phyloP scores from a whole-genome alignment of 2,113 vertebrate genomes.

The Ictalurus punctatus region DNA sequence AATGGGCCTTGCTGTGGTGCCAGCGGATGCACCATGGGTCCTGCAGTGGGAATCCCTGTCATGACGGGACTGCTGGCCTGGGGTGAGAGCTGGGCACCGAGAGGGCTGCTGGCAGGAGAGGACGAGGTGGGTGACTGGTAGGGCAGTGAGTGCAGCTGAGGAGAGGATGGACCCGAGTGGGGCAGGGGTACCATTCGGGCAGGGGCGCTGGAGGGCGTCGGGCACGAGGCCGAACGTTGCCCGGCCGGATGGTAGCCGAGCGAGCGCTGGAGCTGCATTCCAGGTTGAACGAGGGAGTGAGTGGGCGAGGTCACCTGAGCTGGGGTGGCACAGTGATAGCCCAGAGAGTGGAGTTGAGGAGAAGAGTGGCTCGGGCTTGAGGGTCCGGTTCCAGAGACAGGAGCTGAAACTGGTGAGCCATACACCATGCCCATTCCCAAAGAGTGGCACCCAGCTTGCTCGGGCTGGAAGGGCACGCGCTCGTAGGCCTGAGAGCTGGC shows the following conservation, averaged over 20 bases:
- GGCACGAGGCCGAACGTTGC: constrained; percentile 81
- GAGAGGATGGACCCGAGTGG: constrained; percentile 88
- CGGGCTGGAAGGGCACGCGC: constrained; percentile 84
- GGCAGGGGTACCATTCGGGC: constrained; percentile 81
- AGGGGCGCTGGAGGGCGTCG: constrained; percentile 78
- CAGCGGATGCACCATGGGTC: constrained; percentile 80
- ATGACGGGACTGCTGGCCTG: constrained; percentile 84
- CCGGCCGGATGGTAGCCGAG: constrained; percentile 82
- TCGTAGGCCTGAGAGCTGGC: constrained; percentile 83
- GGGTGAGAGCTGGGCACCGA: constrained; percentile 82
- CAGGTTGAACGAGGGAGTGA: constrained; percentile 78
- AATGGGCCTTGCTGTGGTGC: constrained; percentile 72
- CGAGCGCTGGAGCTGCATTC: constrained; percentile 81
- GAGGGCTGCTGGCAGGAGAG: constrained; percentile 77
- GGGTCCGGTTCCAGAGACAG: constrained; percentile 53
- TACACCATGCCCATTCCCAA: constrained; percentile 86
- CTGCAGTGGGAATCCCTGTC: constrained; percentile 71
- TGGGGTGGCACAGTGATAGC: constrained; percentile 80
- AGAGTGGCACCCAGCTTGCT: constrained; percentile 75
- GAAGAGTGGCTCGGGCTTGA: constrained; percentile 71
- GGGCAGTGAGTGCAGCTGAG: constrained; percentile 88
- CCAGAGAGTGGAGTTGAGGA: constrained; percentile 79
- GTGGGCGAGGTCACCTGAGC: constrained; percentile 77
- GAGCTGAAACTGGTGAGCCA: constrained; percentile 77
- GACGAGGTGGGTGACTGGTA: constrained; percentile 89